Conservation (phyloP, 1,140 invertebrate genomes). For the Megalopta genalis region DNA sequence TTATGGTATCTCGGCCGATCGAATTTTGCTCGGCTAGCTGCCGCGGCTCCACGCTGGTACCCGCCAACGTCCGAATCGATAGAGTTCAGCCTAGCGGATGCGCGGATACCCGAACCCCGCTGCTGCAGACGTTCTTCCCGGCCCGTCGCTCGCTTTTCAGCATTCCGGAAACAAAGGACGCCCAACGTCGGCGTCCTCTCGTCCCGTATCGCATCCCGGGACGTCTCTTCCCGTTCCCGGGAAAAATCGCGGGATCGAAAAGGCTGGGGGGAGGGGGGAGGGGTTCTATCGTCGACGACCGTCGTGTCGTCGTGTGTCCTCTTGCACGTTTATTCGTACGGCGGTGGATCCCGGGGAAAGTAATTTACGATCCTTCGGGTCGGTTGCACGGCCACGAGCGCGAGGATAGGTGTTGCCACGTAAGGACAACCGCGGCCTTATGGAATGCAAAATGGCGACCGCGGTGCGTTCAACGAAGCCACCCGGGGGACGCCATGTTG, state of each 20-base stretch:
- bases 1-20: conserved; percentile 53
- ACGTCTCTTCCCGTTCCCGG: too few relatives aligned
- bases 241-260: background rate
- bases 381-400: conserved; percentile 33
- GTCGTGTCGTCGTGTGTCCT: background rate
- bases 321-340: background rate
- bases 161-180: too few relatives aligned
- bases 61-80: background rate
- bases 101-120: background rate
- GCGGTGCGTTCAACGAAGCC: conserved; percentile 51
- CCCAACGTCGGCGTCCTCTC: too few relatives aligned
- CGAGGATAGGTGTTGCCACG: conserved; percentile 57
- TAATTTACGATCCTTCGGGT: conserved; percentile 5
- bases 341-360: background rate
- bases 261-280: too few relatives aligned
- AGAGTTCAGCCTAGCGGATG: background rate
- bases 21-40: conserved; percentile 28
- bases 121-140: too few relatives aligned
- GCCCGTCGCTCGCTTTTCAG: background rate
- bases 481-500: conserved; percentile 52
- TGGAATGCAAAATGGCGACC: conserved; percentile 62
- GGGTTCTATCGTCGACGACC: background rate
- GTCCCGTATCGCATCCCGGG: too few relatives aligned
- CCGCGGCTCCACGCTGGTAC: conserved; percentile 28
- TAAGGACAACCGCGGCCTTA: conserved; percentile 59